A percentile compares a stretch with the other conserved stretches of the same genome.
Evolutionary conservation across 2,888 invertebrate species (phyloP).

Genomic region (Dryococelus australis): DNA sequence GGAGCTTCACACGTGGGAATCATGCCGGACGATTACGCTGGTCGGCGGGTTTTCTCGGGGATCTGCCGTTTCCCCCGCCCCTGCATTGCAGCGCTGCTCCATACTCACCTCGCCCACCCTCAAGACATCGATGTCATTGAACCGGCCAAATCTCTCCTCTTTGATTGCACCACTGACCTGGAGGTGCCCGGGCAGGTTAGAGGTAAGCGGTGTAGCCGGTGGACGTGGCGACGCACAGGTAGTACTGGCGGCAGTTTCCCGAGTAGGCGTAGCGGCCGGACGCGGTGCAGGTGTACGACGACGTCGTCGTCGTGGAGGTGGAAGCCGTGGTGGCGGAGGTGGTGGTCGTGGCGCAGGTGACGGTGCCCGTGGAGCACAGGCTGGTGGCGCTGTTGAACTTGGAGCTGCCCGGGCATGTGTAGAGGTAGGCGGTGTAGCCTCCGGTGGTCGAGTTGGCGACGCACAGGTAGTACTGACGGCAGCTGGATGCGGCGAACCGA

Average conservation of each 20-base stretch:
- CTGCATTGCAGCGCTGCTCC: too few relatives aligned
- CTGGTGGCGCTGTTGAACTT: background rate
- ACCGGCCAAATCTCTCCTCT: too few relatives aligned
- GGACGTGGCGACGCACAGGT: constrained; percentile 22
- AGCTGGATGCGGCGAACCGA: constrained; percentile 17
- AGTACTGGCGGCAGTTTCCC: constrained; percentile 20
- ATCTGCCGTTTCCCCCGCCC: too few relatives aligned
- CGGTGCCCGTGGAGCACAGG: background rate
- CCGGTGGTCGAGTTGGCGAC: background rate
- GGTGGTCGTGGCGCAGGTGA: background rate
- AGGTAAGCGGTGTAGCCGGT: background rate
- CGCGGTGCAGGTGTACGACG: background rate
- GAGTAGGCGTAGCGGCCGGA: background rate
- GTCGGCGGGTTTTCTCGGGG: too few relatives aligned
- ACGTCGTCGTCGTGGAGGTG: background rate
- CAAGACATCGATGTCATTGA: too few relatives aligned
- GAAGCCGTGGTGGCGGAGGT: background rate
- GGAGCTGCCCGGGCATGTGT: constrained; percentile 25
- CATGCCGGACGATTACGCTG: too few relatives aligned
- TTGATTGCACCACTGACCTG: background rate
- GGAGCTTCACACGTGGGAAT: too few relatives aligned
- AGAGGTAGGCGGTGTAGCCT: background rate
- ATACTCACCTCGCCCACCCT: too few relatives aligned
- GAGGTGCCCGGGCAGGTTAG: constrained; percentile 21
- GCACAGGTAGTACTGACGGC: constrained; percentile 19